Evolutionary conservation across 2,888 invertebrate species (phyloP), one percentile per base, ranked within the genome.

Genomic region (Augochlorella aurata): DNA sequence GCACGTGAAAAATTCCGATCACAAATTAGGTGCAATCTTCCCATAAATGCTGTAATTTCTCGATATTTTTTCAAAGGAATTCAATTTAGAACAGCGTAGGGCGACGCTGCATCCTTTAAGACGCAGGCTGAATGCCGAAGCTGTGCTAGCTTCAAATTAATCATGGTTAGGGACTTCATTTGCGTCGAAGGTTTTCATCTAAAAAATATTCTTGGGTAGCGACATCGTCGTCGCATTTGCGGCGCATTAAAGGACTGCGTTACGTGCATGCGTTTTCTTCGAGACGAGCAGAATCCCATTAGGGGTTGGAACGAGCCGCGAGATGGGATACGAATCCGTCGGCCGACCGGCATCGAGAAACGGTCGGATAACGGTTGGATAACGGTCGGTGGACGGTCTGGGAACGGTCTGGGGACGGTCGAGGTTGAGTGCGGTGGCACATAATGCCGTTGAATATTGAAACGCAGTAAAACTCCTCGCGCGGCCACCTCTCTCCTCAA

Each of bases 401-500:
- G n/a, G n/a, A n/a, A n/a, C n/a, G n/a, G n/a, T n/a, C n/a, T n/a
- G n/a, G 7, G 14, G 69, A 47, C 47, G 45, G 29, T 63, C 24
- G 21, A 21, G 29, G 54, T 45, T 58, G 66, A 71, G 69, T 74
- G 29, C 54, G 16, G 18, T 18, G 14, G 38, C 5, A 47, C 44
- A 54, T 69, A 74, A 85, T 73, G 66, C 21, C 61, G 74, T 58
- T 76, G 67, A 71, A 83, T 83, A 82, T 85, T 76, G 78, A 77
- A 83, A 80, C 72, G 63, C 65, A 16, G 58, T 72, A 61, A 77
- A 80, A 81, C 49, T 80, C 80, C 68, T 74, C 66, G 54, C 47
- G 10, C 24, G 50, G 45, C 29, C 18, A 3, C 24, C 38, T 7
- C 38, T 38, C 38, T 38, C 38, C 44, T 24, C 54, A 12, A 18